Conservation (phyloP, 2,797 vertebrate species). For the Amniataba percoides region DNA sequence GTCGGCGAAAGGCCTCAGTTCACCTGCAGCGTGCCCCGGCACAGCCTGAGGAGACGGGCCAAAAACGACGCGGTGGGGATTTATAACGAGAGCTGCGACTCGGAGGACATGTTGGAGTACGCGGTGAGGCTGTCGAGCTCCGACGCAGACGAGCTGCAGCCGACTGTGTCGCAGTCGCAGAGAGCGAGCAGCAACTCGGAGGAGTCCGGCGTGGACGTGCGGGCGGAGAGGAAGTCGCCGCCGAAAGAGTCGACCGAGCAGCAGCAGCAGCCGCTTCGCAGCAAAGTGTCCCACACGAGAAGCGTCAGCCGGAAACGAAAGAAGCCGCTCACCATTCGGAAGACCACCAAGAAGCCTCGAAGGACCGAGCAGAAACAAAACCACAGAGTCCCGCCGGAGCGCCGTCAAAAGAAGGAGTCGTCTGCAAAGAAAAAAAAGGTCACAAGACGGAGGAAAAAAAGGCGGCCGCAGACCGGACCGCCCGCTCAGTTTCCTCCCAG, state of each 20-base stretch:
- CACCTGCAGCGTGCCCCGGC: constrained; percentile 12
- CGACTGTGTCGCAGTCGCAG: rapidly evolving
- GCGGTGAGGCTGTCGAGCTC: constrained; percentile 56
- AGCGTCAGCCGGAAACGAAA: neutral
- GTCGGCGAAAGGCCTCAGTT: constrained; percentile 1
- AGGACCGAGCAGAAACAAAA: constrained; percentile 31
- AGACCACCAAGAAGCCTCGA: constrained; percentile 21
- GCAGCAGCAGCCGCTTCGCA: neutral
- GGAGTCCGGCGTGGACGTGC: constrained; percentile 26
- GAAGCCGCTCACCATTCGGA: neutral
- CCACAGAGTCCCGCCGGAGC: neutral
- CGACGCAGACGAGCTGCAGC: constrained; percentile 39
- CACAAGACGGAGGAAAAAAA: constrained; percentile 52
- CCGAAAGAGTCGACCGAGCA: neutral
- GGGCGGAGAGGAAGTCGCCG: neutral
- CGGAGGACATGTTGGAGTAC: constrained; percentile 64
- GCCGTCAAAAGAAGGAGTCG: neutral
- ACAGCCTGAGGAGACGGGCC: constrained; percentile 62
- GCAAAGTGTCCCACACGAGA: neutral
- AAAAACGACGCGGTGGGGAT: constrained; percentile 68
- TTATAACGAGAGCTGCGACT: constrained; percentile 73
- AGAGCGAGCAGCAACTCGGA: constrained; percentile 36
- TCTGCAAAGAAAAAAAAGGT: constrained; percentile 15
- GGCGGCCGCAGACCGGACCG: constrained; percentile 13
- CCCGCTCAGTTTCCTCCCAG: constrained; percentile 63